A percentile compares a stretch with the other conserved stretches of the same genome.
phyloP scores from a whole-genome alignment of 2,888 invertebrate species.

The Diaperis boleti region DNA sequence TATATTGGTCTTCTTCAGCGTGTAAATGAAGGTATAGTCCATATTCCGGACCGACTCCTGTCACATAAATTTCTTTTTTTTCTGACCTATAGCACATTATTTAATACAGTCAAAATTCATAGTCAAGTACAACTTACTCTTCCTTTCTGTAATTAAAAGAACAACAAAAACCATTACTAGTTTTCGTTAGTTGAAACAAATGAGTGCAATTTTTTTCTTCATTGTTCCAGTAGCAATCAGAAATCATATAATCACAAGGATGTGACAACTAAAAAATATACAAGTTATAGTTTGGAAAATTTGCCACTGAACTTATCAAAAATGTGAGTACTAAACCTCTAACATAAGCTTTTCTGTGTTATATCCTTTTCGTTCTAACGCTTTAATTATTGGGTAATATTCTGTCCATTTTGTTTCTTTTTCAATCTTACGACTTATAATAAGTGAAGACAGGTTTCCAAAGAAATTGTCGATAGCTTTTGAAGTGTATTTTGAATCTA shows the following conservation, averaged over 20 bases:
- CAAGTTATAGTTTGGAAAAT: neutral
- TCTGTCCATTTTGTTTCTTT: slow-evolving; percentile 5
- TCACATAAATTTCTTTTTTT: slow-evolving; percentile 17
- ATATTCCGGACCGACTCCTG: slow-evolving; percentile 34
- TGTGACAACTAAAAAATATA: slow-evolving; percentile 36
- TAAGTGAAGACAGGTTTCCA: slow-evolving; percentile 33
- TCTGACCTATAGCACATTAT: too few relatives aligned
- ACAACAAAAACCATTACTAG: slow-evolving; percentile 39
- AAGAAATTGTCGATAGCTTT: slow-evolving; percentile 33
- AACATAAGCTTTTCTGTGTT: slow-evolving; percentile 39
- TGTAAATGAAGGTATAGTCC: slow-evolving; percentile 29
- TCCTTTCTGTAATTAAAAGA: slow-evolving; percentile 36
- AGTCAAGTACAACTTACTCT: neutral
- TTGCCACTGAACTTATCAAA: neutral
- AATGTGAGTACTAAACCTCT: slow-evolving; percentile 15
- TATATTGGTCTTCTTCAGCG: slow-evolving; percentile 29
- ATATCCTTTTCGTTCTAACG: slow-evolving; percentile 30
- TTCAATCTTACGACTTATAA: neutral
- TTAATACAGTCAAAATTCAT: too few relatives aligned
- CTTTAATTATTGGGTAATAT: slow-evolving; percentile 6
- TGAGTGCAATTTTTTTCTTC: slow-evolving; percentile 22
- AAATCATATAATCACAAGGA: slow-evolving; percentile 31
- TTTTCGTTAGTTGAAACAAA: slow-evolving; percentile 31
- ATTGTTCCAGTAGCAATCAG: slow-evolving; percentile 35
- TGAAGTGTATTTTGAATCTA: neutral